phyloP scores from a whole-genome alignment of 1,140 invertebrate species.

The Drosophila busckii region DNA sequence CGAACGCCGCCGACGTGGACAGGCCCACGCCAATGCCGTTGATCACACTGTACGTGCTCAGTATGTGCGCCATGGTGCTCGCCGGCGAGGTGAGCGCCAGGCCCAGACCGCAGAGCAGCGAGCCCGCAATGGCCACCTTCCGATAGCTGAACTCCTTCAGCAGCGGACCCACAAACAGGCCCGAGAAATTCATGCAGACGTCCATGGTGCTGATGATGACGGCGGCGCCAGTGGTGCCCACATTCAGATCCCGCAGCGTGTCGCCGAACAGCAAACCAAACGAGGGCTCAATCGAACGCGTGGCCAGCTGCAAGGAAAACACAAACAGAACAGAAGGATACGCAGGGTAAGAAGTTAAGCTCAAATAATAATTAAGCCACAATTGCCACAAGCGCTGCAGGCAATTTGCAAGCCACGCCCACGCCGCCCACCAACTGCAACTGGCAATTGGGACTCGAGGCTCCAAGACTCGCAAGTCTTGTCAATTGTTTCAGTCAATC shows the following conservation, averaged over 20 bases:
- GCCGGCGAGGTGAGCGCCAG: conserved; percentile 85
- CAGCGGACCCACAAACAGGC: conserved; percentile 86
- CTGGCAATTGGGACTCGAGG: too few relatives aligned
- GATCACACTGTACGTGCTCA: conserved; percentile 87
- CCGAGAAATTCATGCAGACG: conserved; percentile 88
- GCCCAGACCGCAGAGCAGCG: conserved; percentile 83
- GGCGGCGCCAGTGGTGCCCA: conserved; percentile 85
- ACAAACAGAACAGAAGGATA: background rate
- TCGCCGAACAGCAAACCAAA: conserved; percentile 88
- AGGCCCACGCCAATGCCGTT: conserved; percentile 88
- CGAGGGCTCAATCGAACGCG: conserved; percentile 87
- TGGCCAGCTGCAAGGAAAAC: conserved; percentile 83
- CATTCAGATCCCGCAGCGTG: conserved; percentile 82
- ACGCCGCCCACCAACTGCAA: too few relatives aligned
- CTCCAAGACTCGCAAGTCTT: too few relatives aligned
- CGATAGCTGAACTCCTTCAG: conserved; percentile 86
- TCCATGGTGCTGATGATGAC: conserved; percentile 86
- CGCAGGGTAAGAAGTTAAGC: background rate
- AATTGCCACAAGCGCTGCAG: too few relatives aligned
- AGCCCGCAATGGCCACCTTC: conserved; percentile 85
- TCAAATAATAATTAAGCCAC: too few relatives aligned
- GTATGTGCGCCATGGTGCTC: conserved; percentile 85
- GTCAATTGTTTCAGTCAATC: too few relatives aligned
- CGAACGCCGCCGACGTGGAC: conserved; percentile 85
- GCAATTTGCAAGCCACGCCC: too few relatives aligned